Evolutionary conservation across 2,797 vertebrate genomes (phyloP), one percentile per base, ranked within the genome.

Genomic region (Argentina silus): DNA sequence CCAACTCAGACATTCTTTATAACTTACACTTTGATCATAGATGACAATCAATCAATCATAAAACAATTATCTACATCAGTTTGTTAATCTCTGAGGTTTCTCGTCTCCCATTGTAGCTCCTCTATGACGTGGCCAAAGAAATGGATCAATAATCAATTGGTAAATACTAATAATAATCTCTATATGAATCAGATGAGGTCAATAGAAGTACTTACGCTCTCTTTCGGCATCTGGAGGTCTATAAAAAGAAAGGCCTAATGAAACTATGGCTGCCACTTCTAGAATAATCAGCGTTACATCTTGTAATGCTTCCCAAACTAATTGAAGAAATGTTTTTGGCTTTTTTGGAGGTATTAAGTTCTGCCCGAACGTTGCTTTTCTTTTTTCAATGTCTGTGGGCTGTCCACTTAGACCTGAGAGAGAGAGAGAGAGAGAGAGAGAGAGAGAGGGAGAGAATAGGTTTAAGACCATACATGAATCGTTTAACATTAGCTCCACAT

Each of bases 301-400:
- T 92, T 99, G 98, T 91, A 99, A 95, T 74, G 98, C 98, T 95
- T 99, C 97, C 98, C 98, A 99, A 89, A 99, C 97, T 98, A 99
- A 98, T 68, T 99, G 97, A 94, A 99, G 96, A 95, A 99, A 99
- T 60, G 98, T 99, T 97, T 99, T 99, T 95, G 98, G 95, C 95
- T 99, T 99, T 97, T 99, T 99, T 89, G 98, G 98, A 93, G 98
- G 98, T 97, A 99, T 99, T 90, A 97, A 92, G 93, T 99, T 99
- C 91, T 96, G 90, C 91, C 98, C 98, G 95, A 96, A 99, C 82
- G 88, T 94, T 92, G 92, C 91, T 96, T 95, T 95, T 94, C 98
- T 95, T 93, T 97, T 98, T 86, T 98, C 97, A 80, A 99, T 96
- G 93, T 99, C 98, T 90, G 93, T 87, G 81, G 95, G 96, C 85